Base-by-base conservation (phyloP, 2,113 vertebrate species). In the Cynoglossus semilaevis region DNA sequence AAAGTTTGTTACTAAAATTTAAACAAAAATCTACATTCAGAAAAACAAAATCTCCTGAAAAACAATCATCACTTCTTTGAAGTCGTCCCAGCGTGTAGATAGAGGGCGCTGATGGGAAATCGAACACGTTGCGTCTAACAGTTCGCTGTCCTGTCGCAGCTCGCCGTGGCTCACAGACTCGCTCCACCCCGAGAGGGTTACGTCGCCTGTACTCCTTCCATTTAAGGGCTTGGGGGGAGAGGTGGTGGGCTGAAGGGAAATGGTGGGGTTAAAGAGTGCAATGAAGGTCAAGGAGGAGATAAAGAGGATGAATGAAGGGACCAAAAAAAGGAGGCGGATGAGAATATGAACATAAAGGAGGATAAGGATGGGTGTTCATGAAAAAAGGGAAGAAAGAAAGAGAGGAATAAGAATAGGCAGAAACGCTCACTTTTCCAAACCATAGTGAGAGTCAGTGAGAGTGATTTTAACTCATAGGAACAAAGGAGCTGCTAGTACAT, bases 221-320 rank as follows among this genome's bases (percentile, higher is more conserved):
- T 85, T 98, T 99, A 74, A 99, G 91, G 0, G 95, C 94, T 92
- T 98, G 95, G 1, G 95, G 95, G 51, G 96, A 97, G 50, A 98
- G 93, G 85, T 97, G 96, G 83, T 98, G 94, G 1, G 91, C 96
- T 99, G 72, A 8, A 18, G 47, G 62, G 74, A 46, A 8, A 42
- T 44, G 34, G 59, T 14, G 63, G 57, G 14, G 63, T 55, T 59
- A 7, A 15, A 47, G 36, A 41, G 22, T 0, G 45, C 11, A 42
- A 8, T n/a, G 42, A 15, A 13, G n/a, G 42, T 29, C 22, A 29
- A 43, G 42, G 15, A 43, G 15, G 10, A 15, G 51, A 15, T 51
- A n/a, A 11, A 37, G n/a, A 17, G 16, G 50, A 37, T 17, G 15
- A 34, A 51, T 11, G 34, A 8, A 17, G 8, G 48, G 22, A 29